phyloP scores from a whole-genome alignment of 2,797 vertebrate genomes.

The Leontopithecus rosalia region DNA sequence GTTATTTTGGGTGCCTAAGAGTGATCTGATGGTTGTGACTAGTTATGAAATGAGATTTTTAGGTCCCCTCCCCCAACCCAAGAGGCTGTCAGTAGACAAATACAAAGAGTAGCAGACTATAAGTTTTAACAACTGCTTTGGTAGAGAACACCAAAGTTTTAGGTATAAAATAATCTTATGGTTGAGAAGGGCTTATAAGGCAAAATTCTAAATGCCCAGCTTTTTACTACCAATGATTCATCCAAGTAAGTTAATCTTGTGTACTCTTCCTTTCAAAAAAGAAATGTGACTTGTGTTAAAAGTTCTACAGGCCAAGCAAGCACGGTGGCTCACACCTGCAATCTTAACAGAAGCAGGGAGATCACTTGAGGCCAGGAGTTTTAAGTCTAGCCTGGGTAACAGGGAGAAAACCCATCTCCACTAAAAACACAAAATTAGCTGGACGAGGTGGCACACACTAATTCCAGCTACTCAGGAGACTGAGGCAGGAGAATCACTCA shows the following conservation, averaged over 20 bases:
- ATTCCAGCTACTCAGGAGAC: neutral
- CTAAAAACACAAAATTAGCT: neutral
- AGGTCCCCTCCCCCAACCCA: neutral
- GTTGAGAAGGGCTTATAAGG: neutral
- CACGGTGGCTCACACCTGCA: neutral
- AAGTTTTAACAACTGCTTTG: constrained; percentile 37
- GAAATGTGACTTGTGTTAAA: neutral
- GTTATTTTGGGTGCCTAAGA: neutral
- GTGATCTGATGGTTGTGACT: neutral
- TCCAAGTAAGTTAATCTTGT: neutral
- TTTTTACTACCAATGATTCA: constrained; percentile 50
- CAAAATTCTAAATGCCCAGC: neutral
- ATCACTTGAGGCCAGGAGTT: neutral
- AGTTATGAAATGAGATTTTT: neutral
- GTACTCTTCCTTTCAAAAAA: constrained; percentile 16
- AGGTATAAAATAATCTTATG: neutral
- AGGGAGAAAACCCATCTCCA: neutral
- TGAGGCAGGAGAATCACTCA: neutral
- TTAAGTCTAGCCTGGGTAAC: neutral
- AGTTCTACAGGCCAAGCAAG: neutral
- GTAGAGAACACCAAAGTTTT: neutral
- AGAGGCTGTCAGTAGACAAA: neutral
- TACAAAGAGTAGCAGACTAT: neutral
- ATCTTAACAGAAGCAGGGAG: neutral
- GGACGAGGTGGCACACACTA: neutral